A percentile compares a stretch with the other conserved stretches of the same genome.
Conservation (phyloP, 2,797 vertebrate species). For the Simalia tracyae region DNA sequence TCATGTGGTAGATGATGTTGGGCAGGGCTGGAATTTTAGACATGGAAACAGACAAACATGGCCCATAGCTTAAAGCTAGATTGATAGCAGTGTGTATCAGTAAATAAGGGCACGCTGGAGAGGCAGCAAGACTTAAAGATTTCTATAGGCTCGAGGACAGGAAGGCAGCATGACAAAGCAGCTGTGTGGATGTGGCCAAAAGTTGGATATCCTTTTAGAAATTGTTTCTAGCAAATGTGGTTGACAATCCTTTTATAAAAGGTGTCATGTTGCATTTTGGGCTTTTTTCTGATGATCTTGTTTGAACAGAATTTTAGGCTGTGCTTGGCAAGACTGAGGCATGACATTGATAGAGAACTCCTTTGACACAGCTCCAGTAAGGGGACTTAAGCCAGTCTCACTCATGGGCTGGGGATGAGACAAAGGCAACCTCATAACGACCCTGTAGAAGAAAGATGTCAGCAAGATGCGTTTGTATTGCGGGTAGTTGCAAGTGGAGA, state of each 20-base stretch:
- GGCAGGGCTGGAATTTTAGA: not conserved
- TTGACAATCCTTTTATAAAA: not conserved
- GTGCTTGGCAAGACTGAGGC: not conserved
- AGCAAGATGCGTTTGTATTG: not conserved
- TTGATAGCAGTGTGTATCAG: not conserved
- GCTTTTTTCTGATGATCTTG: not conserved
- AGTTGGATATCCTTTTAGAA: not conserved
- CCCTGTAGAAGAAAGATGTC: not conserved
- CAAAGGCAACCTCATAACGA: not conserved
- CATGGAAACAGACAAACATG: not conserved
- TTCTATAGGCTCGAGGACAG: not conserved
- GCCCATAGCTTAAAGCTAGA: not conserved
- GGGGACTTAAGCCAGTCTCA: not conserved
- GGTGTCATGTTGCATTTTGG: not conserved
- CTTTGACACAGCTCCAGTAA: not conserved
- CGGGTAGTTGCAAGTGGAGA: not conserved
- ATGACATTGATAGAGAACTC: not conserved
- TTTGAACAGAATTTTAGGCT: not conserved
- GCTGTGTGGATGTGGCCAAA: not conserved
- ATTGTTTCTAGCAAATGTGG: not conserved
- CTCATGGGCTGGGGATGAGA: not conserved
- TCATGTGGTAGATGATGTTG: not conserved
- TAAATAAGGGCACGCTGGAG: not conserved
- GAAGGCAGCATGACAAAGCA: not conserved
- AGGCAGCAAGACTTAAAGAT: not conserved